phyloP scores from a whole-genome alignment of 2,888 invertebrate genomes.

The Eueremaeus valkanovi region DNA sequence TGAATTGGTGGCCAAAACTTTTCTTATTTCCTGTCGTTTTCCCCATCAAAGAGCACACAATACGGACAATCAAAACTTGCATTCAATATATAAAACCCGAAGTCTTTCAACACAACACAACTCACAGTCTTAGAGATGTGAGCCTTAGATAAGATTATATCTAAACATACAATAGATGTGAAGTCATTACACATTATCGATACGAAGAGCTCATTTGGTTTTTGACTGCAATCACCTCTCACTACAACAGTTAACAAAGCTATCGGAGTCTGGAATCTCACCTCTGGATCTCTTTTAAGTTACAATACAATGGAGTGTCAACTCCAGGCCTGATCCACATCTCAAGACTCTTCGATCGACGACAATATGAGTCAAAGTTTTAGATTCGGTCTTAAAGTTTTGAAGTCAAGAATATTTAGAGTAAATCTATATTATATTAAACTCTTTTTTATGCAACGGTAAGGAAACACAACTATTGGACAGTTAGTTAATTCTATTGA shows the following conservation, averaged over 20 bases:
- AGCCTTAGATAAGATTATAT: slow-evolving; percentile 15
- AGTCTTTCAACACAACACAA: not conserved
- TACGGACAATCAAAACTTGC: not conserved
- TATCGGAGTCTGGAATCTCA: slow-evolving; percentile 5
- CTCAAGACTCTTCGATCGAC: not conserved
- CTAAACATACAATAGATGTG: not conserved
- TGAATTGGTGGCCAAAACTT: not conserved
- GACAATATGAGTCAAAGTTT: not conserved
- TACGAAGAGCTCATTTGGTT: slow-evolving; percentile 19
- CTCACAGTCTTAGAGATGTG: not conserved
- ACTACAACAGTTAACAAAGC: not conserved
- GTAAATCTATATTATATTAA: too few species aligned
- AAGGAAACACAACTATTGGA: too few species aligned
- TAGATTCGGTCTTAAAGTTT: too few species aligned
- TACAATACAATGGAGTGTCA: not conserved
- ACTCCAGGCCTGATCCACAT: not conserved
- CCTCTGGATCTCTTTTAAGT: not conserved
- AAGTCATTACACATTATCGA: slow-evolving; percentile 11
- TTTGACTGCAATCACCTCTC: not conserved
- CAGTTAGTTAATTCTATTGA: too few species aligned
- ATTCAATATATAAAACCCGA: not conserved
- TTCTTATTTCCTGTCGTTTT: slow-evolving; percentile 33
- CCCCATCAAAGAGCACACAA: slow-evolving; percentile 15
- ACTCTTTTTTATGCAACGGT: too few species aligned
- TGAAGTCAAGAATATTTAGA: too few species aligned